Base-by-base conservation (phyloP, 2,888 invertebrate genomes). In the Rhaphigaster nebulosa region DNA sequence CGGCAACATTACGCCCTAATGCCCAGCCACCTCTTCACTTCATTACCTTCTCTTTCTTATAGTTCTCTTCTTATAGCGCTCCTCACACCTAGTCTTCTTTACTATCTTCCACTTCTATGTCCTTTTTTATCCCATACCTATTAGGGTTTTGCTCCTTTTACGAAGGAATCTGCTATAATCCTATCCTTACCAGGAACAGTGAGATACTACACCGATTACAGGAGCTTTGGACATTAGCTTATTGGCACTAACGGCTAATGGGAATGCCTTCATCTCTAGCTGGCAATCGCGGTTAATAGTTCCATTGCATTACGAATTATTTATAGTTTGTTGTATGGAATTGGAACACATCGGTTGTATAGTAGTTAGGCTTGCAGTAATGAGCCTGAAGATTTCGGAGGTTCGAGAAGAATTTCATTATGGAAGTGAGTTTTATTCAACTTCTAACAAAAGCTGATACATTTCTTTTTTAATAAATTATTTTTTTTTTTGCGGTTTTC, bases 51-150 rank as follows among this genome's bases (percentile, higher is more conserved):
- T n/a, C 84, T 84, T 84, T 84, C 84, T 84, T 84, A 45, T 84
- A 84, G 34, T n/a, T 45, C 45, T 45, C 84, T 84, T 84, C 84
- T 84, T 84, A 41, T 45, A 84, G 84, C 84, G 45, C 84, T n/a
- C n/a, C 84, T 84, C 84, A 84, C 84, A 84, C 84, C 84, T 84
- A 84, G 84, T 84, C 84, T 84, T 84, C 84, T 84, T 84, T 50
- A 84, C 45, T 84, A 84, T 45, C 84, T 45, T 45, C 84, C 84
- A 34, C 41, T 84, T 84, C 45, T 41, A 84, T 18, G 84, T 84
- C 84, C 84, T 84, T 45, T 84, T 84, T 84, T 84, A 50, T 84
- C 15, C 84, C 45, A 10, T 84, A n/a, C 45, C 84, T 84, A 84
- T 84, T 84, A 84, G 45, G 45, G 41, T 84, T 45, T 84, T 84